Percentiles rank a stretch among this genome's conserved stretches.
phyloP scores from a whole-genome alignment of 2,797 vertebrate genomes.

The Sciurus carolinensis region DNA sequence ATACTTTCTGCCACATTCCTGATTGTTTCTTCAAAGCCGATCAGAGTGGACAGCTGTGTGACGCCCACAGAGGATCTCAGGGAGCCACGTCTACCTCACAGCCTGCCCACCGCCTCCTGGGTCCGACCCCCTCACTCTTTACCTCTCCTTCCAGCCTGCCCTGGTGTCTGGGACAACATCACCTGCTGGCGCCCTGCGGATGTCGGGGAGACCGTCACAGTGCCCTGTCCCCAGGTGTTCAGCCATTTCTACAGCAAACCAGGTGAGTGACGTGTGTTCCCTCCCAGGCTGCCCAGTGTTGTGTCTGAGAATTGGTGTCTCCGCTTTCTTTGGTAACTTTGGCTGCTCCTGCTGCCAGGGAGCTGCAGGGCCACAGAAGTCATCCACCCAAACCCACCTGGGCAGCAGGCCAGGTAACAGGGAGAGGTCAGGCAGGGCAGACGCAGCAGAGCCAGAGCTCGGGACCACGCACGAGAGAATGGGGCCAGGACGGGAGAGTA shows the following conservation, averaged over 20 bases:
- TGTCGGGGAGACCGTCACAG: slow-evolving; percentile 92
- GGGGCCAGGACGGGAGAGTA: too few relatives aligned
- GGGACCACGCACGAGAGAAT: fast-evolving
- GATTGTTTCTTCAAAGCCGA: neutral
- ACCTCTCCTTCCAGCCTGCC: slow-evolving; percentile 89
- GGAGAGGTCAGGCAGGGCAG: neutral
- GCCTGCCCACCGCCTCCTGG: neutral
- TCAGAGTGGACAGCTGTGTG: neutral
- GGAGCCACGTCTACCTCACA: too few relatives aligned
- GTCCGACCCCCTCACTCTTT: neutral
- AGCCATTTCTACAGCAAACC: slow-evolving; percentile 90
- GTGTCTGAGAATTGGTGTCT: neutral
- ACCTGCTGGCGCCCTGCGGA: slow-evolving; percentile 93
- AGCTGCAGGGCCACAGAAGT: neutral
- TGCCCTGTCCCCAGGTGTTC: slow-evolving; percentile 93
- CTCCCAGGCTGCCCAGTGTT: too few relatives aligned
- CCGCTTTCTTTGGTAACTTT: neutral
- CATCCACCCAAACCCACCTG: neutral
- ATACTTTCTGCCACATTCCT: neutral
- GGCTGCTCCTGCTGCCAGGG: neutral
- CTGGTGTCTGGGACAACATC: slow-evolving; percentile 94
- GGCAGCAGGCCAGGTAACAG: neutral
- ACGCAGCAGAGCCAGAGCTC: neutral
- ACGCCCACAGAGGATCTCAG: too few relatives aligned
- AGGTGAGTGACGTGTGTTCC: slow-evolving; percentile 85